phyloP scores from a whole-genome alignment of 2,113 vertebrate species.

The Phyllopteryx taeniolatus region DNA sequence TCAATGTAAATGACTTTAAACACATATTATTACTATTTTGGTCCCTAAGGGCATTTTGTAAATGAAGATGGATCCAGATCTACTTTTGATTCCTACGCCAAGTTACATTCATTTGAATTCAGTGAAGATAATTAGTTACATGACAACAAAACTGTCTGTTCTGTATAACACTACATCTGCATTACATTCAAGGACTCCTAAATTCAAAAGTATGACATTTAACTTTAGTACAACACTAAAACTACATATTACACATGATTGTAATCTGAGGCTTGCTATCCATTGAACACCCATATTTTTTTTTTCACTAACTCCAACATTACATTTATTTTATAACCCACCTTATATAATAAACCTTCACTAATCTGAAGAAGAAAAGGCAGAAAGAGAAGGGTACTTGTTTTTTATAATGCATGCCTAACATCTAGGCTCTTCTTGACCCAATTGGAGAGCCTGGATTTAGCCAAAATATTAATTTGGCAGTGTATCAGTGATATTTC shows the following conservation, averaged over 20 bases:
- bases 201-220: too few relatives aligned
- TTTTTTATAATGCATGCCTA: neutral
- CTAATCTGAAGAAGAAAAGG: neutral
- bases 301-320: neutral
- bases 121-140: too few relatives aligned
- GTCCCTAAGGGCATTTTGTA: too few relatives aligned
- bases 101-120: too few relatives aligned
- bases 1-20: too few relatives aligned
- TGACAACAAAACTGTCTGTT: too few relatives aligned
- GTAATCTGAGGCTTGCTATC: too few relatives aligned
- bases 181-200: neutral
- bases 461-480: slow-evolving; percentile 1
- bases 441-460: neutral
- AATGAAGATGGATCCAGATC: too few relatives aligned
- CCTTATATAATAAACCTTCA: neutral
- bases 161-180: neutral
- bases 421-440: neutral
- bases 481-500: neutral
- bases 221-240: too few relatives aligned
- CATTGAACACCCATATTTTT: too few relatives aligned
- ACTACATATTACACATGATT: neutral
- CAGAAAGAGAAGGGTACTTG: neutral
- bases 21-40: too few relatives aligned
- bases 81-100: too few relatives aligned
- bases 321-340: neutral